Evolutionary conservation across 2,888 invertebrate genomes (phyloP).

Genomic region (Heterodera filipjevi): DNA sequence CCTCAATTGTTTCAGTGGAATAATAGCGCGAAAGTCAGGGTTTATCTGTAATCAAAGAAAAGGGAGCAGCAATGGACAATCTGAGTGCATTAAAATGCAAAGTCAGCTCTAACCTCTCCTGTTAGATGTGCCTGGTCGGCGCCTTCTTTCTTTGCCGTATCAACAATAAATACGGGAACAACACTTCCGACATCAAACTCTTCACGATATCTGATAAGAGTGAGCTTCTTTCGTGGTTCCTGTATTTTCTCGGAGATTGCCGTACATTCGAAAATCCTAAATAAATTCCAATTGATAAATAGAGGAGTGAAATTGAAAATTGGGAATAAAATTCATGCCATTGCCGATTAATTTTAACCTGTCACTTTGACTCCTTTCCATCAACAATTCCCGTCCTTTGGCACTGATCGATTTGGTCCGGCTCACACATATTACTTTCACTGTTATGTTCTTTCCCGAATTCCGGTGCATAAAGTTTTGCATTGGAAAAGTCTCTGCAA

Average conservation of each 20-base stretch:
- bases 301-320: background rate
- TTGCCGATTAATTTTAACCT: background rate
- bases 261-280: conserved; percentile 45
- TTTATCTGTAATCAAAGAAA: background rate
- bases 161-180: conserved; percentile 33
- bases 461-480: conserved; percentile 34
- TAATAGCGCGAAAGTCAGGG: conserved; percentile 21
- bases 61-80: too few relatives aligned
- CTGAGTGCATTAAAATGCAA: too few relatives aligned
- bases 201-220: conserved; percentile 33
- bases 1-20: background rate
- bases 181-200: conserved; percentile 30
- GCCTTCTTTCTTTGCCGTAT: background rate
- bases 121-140: background rate
- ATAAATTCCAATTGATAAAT: background rate
- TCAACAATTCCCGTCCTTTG: conserved; percentile 27
- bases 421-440: conserved; percentile 44
- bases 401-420: conserved; percentile 26
- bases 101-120: background rate
- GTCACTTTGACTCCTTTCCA: conserved; percentile 20
- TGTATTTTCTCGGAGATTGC: conserved; percentile 35
- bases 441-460: conserved; percentile 36
- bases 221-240: conserved; percentile 38
- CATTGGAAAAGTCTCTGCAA: conserved; percentile 38
- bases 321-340: too few relatives aligned